A percentile compares a stretch with the other conserved stretches of the same genome.
phyloP scores from a whole-genome alignment of 2,113 vertebrate genomes.

The Alaudala cheleensis region DNA sequence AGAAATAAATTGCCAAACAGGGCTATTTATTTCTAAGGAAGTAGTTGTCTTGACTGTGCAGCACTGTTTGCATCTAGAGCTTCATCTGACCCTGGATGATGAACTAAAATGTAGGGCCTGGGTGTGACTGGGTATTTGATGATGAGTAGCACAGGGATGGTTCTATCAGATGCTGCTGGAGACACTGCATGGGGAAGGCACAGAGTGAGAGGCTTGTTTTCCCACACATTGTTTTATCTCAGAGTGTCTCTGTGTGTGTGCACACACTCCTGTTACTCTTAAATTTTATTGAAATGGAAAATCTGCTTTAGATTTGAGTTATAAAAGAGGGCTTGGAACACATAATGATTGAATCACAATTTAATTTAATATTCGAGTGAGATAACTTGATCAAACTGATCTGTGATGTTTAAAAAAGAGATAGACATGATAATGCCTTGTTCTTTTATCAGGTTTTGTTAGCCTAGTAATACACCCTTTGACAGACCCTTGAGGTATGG shows the following conservation, averaged over 20 bases:
- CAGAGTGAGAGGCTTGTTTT: not conserved
- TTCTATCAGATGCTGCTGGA: not conserved
- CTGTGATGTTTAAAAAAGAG: not conserved
- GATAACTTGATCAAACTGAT: not conserved
- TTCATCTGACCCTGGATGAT: not conserved
- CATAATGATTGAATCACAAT: not conserved
- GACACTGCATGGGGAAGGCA: fast-evolving
- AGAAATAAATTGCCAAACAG: not conserved
- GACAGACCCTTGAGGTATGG: not conserved
- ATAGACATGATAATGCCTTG: not conserved
- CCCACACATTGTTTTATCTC: not conserved
- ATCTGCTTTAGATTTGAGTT: not conserved
- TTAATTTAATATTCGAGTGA: not conserved
- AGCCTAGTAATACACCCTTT: not conserved
- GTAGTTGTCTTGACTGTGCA: not conserved
- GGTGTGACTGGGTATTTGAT: not conserved
- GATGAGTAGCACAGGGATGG: not conserved
- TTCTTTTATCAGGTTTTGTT: not conserved
- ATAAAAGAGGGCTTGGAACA: not conserved
- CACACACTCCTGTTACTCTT: not conserved
- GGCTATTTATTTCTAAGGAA: not conserved
- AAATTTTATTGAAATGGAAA: not conserved
- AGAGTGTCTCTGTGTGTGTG: not conserved
- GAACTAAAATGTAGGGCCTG: not conserved
- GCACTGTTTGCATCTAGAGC: not conserved